A percentile compares a stretch with the other conserved stretches of the same genome.
phyloP scores from a whole-genome alignment of 2,888 invertebrate species.

The Leucania comma region DNA sequence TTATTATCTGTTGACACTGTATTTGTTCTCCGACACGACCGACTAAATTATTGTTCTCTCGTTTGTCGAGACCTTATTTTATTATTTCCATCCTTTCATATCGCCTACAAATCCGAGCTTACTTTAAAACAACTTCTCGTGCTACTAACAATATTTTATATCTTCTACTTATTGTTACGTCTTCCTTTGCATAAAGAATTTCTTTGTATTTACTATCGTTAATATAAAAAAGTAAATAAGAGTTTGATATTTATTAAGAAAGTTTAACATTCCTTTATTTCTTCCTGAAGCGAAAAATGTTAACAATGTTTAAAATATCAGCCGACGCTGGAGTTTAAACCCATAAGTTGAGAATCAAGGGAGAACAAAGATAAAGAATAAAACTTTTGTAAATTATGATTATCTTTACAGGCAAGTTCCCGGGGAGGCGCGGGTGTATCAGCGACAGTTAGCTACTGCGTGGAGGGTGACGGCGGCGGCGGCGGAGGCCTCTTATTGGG shows the following conservation, averaged over 20 bases:
- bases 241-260: slow-evolving; percentile 68
- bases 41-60: slow-evolving; percentile 77
- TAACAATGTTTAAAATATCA: slow-evolving; percentile 60
- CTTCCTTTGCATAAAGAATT: slow-evolving; percentile 55
- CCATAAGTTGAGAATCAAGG: slow-evolving; percentile 55
- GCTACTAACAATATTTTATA: slow-evolving; percentile 64
- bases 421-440: slow-evolving; percentile 52
- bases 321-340: slow-evolving; percentile 51
- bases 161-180: slow-evolving; percentile 45
- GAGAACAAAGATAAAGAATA: slow-evolving; percentile 53
- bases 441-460: slow-evolving; percentile 58
- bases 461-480: slow-evolving; percentile 49
- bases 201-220: slow-evolving; percentile 65
- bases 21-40: slow-evolving; percentile 77
- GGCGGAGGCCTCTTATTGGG: slow-evolving; percentile 73
- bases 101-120: slow-evolving; percentile 60
- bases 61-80: slow-evolving; percentile 70
- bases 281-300: slow-evolving; percentile 57
- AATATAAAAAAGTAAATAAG: slow-evolving; percentile 59
- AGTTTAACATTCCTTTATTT: slow-evolving; percentile 61
- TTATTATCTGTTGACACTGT: slow-evolving; percentile 83
- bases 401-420: slow-evolving; percentile 57
- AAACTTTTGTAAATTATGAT: slow-evolving; percentile 56
- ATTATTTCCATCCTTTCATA: slow-evolving; percentile 64
- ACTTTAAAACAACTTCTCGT: slow-evolving; percentile 65